Evolutionary conservation across 35 echinoderm and acorn worm species (phyloP).

Genomic region (Ophiothrix spiculata): DNA sequence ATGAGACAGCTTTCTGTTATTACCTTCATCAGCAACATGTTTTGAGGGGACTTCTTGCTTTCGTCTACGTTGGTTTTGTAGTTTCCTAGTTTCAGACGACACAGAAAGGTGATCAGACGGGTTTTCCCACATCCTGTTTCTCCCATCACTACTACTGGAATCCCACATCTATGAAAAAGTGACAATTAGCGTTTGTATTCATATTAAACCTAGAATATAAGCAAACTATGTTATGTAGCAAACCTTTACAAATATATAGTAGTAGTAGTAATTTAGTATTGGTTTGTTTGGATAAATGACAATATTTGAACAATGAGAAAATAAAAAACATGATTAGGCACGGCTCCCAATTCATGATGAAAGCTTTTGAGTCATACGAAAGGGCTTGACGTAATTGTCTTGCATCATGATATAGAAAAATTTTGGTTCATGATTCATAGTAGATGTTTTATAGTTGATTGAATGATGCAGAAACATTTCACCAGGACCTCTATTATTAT

Average conservation of each 20-base stretch:
- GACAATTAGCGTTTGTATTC: background rate
- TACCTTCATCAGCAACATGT: slow-evolving; percentile 40
- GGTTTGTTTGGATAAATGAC: background rate
- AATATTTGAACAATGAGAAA: background rate
- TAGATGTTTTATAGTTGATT: too few species aligned
- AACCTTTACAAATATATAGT: background rate
- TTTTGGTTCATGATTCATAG: too few species aligned
- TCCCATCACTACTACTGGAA: slow-evolving; percentile 43
- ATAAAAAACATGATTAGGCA: background rate
- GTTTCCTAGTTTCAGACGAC: slow-evolving; percentile 1
- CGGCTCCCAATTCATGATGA: too few species aligned
- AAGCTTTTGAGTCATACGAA: too few species aligned
- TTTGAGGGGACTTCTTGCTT: background rate
- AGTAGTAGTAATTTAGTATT: background rate
- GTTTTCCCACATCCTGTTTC: slow-evolving; percentile 39
- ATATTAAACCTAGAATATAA: background rate
- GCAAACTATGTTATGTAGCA: background rate
- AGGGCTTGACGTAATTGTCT: too few species aligned
- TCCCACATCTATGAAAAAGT: slow-evolving; percentile 32
- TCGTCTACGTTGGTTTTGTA: background rate
- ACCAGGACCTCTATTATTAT: background rate
- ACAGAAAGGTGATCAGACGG: slow-evolving; percentile 14
- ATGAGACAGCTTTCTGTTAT: background rate
- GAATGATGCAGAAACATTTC: background rate
- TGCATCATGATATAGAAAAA: too few species aligned